Percentiles rank a stretch among this genome's conserved stretches.
Conservation (phyloP, 2,113 vertebrate species). For the Hoplias malabaricus region DNA sequence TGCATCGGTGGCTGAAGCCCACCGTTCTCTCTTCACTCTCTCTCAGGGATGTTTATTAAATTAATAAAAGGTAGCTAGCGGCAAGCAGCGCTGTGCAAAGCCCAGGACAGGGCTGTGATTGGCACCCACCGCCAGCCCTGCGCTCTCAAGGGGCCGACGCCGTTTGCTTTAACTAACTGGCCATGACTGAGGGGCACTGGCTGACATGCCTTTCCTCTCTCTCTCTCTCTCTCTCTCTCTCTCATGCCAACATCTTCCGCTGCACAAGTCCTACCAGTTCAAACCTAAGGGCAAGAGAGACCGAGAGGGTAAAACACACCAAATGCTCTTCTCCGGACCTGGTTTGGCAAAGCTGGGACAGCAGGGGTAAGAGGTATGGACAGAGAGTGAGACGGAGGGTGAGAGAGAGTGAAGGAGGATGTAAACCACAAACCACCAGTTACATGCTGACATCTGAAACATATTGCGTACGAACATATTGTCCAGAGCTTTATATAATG, state of each 20-base stretch:
- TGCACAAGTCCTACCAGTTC: constrained; percentile 14
- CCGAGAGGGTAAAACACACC: background rate
- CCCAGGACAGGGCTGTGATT: constrained; percentile 71
- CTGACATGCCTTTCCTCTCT: constrained; percentile 62
- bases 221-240: constrained; percentile 19
- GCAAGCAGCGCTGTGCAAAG: constrained; percentile 63
- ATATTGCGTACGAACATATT: too few relatives aligned
- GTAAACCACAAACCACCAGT: background rate
- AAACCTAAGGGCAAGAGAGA: constrained; percentile 12
- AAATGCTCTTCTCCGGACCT: constrained; percentile 26
- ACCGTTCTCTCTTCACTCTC: constrained; percentile 54
- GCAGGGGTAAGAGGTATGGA: background rate
- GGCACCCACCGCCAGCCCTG: constrained; percentile 63
- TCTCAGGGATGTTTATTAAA: constrained; percentile 79
- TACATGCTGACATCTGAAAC: too few relatives aligned
- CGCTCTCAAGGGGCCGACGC: constrained; percentile 61
- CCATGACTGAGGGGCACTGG: constrained; percentile 68
- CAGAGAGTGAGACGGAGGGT: constrained; percentile 35
- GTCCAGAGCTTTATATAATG: too few relatives aligned
- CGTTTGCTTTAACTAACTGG: constrained; percentile 77
- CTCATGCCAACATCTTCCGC: background rate
- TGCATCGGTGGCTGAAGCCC: constrained; percentile 41
- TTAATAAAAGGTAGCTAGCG: constrained; percentile 78
- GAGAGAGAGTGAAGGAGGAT: constrained; percentile 28
- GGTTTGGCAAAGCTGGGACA: background rate